phyloP scores from a whole-genome alignment of 2,888 invertebrate species.

The Liodrosophila aerea region DNA sequence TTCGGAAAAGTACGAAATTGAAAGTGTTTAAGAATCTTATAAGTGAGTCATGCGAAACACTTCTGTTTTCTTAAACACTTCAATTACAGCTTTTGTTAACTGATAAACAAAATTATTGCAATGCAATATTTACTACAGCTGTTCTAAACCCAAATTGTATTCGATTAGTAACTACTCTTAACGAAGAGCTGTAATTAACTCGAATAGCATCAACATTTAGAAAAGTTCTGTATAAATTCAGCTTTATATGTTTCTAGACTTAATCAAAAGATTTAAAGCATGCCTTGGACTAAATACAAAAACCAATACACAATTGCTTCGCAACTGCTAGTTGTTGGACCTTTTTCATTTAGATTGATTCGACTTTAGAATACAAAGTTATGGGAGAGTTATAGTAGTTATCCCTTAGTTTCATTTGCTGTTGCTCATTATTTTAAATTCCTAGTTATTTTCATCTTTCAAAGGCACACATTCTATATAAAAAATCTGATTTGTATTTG shows the following conservation, averaged over 20 bases:
- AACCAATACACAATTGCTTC: neutral
- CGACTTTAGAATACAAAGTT: neutral
- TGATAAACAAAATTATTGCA: no score
- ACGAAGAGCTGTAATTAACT: no score
- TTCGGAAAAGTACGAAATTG: no score
- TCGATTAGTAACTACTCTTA: no score
- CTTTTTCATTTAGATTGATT: conserved; percentile 9
- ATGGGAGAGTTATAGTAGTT: conserved; percentile 30
- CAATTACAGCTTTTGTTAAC: no score
- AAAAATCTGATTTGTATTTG: conserved; percentile 61
- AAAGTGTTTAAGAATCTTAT: conserved; percentile 15
- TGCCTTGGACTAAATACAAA: conserved; percentile 3
- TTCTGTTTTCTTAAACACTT: neutral
- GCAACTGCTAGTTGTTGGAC: neutral
- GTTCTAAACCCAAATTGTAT: no score
- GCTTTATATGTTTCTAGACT: no score
- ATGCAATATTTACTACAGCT: no score
- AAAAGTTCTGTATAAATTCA: no score
- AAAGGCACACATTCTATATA: conserved; percentile 72
- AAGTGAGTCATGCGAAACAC: no score
- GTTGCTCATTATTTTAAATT: conserved; percentile 42
- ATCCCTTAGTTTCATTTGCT: conserved; percentile 44
- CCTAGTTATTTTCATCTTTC: conserved; percentile 58
- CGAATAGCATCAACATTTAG: no score
- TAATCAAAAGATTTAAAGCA: no score